Conservation (phyloP, 2,888 invertebrate genomes). For the Allophyes oxyacanthae region DNA sequence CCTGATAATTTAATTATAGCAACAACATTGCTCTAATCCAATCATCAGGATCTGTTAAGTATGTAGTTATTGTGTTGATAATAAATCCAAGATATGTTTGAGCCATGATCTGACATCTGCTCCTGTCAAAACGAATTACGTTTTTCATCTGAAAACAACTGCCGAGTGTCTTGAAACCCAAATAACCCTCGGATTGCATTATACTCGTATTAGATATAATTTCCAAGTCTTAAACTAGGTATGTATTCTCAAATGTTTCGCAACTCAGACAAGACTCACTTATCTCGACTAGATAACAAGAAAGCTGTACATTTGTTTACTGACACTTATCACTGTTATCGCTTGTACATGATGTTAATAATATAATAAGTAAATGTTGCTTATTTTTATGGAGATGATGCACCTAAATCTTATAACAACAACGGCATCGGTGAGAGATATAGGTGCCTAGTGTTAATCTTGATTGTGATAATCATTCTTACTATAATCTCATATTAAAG, state of each 20-base stretch:
- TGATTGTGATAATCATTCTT: no score
- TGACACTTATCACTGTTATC: conserved; percentile 32
- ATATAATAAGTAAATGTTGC: conserved; percentile 5
- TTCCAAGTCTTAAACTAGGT: no score
- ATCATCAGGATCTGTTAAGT: no score
- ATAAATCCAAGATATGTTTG: no score
- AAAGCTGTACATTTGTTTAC: conserved; percentile 50
- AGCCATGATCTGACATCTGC: no score
- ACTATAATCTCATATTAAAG: no score
- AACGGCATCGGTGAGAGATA: background rate
- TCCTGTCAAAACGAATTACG: no score
- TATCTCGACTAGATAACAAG: conserved; percentile 43
- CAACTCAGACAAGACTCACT: conserved; percentile 18
- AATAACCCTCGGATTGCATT: background rate
- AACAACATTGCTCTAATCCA: no score
- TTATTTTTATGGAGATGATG: conserved; percentile 11
- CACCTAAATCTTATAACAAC: conserved; percentile 1
- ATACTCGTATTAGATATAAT: background rate
- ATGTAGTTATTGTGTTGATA: no score
- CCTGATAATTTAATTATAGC: no score
- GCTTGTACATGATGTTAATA: conserved; percentile 22
- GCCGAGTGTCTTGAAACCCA: background rate
- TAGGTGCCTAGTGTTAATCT: no score
- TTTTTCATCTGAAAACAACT: background rate
- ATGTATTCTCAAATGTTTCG: conserved; percentile 23